Conservation (phyloP, 2,888 invertebrate species). For the Carcina quercana region DNA sequence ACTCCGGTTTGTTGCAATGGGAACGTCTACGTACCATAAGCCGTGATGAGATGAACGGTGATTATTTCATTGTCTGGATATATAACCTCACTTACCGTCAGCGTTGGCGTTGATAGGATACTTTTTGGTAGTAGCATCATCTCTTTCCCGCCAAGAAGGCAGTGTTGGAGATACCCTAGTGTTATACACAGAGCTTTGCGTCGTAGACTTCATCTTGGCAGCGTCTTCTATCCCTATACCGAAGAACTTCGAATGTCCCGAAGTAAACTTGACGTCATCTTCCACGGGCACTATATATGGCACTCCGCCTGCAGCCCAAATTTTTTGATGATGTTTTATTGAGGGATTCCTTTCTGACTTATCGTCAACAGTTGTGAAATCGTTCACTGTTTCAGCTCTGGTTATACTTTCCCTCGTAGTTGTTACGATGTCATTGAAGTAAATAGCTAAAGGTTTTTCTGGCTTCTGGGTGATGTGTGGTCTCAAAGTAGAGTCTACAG, state of each 20-base stretch:
- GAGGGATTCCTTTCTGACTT: conserved; percentile 20
- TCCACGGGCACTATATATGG: conserved; percentile 11
- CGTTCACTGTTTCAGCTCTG: conserved; percentile 45
- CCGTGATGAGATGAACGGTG: not conserved
- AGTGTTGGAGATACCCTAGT: conserved; percentile 78
- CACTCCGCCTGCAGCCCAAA: conserved; percentile 12
- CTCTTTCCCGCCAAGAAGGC: conserved; percentile 64
- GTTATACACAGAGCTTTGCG: conserved; percentile 62
- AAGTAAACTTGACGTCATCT: conserved; percentile 60
- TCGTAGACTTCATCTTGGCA: conserved; percentile 65
- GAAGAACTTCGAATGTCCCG: conserved; percentile 77
- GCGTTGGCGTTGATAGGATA: conserved; percentile 45
- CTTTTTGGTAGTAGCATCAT: conserved; percentile 57
- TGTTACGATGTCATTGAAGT: conserved; percentile 44
- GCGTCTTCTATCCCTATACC: conserved; percentile 77
- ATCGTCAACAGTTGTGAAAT: conserved; percentile 28
- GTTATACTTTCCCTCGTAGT: conserved; percentile 31
- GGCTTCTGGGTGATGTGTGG: conserved; percentile 65
- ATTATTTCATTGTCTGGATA: not conserved
- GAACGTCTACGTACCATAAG: too few relatives aligned
- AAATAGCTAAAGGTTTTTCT: conserved; percentile 57
- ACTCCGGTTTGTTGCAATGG: too few relatives aligned
- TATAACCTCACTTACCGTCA: conserved; percentile 46
- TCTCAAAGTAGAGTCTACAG: conserved; percentile 51
- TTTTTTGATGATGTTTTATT: conserved; percentile 24